Evolutionary conservation across 1,140 invertebrate species (phyloP).

Genomic region (Philaenus spumarius): DNA sequence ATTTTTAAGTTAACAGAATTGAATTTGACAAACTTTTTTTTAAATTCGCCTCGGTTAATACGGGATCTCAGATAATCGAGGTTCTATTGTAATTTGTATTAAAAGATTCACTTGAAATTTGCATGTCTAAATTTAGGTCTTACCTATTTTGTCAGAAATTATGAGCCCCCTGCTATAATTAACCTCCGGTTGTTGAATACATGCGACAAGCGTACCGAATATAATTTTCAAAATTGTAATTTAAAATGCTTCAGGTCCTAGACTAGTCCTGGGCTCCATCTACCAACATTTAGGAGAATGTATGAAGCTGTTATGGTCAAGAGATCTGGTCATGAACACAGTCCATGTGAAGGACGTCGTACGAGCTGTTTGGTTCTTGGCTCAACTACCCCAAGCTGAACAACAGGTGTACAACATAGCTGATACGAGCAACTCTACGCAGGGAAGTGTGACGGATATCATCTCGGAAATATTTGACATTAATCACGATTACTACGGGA

Average conservation of each 20-base stretch:
- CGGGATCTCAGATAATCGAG: too few relatives aligned
- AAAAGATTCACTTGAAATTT: too few relatives aligned
- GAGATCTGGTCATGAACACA: conserved; percentile 77
- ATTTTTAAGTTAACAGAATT: too few relatives aligned
- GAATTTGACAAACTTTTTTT: too few relatives aligned
- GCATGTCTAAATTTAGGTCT: too few relatives aligned
- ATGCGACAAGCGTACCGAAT: too few relatives aligned
- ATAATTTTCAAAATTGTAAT: too few relatives aligned
- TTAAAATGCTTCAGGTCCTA: conserved; percentile 61
- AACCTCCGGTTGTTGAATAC: too few relatives aligned
- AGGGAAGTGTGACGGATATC: conserved; percentile 70
- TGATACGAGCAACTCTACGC: conserved; percentile 73
- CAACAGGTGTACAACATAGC: conserved; percentile 73
- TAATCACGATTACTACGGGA: conserved; percentile 79
- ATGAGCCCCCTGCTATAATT: too few relatives aligned
- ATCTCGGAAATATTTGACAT: conserved; percentile 79
- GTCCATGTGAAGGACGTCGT: conserved; percentile 79
- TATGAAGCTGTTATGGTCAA: conserved; percentile 87
- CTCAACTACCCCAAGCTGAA: conserved; percentile 43
- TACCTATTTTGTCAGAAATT: too few relatives aligned
- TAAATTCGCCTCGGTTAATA: too few relatives aligned
- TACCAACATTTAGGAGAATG: conserved; percentile 83
- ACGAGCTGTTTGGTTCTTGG: conserved; percentile 66
- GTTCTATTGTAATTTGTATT: too few relatives aligned
- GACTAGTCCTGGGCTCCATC: conserved; percentile 76